A percentile compares a stretch with the other conserved stretches of the same genome.
These are phyloP conservation scores for Clarias laeviceps DNA, from an alignment of 2,797 vertebrate genomes.

Conservation along the genomic window DNA sequence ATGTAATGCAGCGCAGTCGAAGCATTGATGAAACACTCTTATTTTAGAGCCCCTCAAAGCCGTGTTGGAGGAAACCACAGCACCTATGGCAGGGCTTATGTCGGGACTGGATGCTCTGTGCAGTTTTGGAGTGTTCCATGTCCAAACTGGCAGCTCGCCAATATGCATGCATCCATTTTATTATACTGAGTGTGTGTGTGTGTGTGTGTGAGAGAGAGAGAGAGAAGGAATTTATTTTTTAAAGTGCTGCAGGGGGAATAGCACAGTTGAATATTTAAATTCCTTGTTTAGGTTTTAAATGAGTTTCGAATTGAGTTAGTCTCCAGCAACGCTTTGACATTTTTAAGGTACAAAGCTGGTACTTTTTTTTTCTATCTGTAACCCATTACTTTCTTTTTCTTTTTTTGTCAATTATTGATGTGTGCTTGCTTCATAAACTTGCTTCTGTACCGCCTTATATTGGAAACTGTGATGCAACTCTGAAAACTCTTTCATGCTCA, in stretches of 20 bases:
- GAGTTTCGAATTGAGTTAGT: conserved; percentile 77
- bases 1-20: conserved; percentile 38
- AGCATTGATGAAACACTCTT: conserved; percentile 44
- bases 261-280: conserved; percentile 74
- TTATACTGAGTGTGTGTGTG: background rate
- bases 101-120: conserved; percentile 12
- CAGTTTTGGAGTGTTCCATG: conserved; percentile 26
- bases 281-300: conserved; percentile 71
- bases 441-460: conserved; percentile 66
- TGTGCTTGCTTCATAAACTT: conserved; percentile 77
- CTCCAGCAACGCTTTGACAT: conserved; percentile 73
- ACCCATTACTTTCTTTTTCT: conserved; percentile 67
- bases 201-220: conserved; percentile 13
- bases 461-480: conserved; percentile 62
- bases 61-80: conserved; percentile 33
- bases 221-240: conserved; percentile 71
- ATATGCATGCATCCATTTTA: conserved; percentile 42
- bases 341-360: conserved; percentile 75
- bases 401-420: conserved; percentile 70
- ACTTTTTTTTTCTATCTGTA: conserved; percentile 69
- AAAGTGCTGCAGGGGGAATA: conserved; percentile 72
- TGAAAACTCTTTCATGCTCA: conserved; percentile 46
- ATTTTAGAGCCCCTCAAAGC: conserved; percentile 41
- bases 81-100: conserved; percentile 43
- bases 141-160: conserved; percentile 44